These are phyloP conservation scores for Agrochola lota DNA, from an alignment of 2,888 invertebrate species.

Conservation along the genomic window DNA sequence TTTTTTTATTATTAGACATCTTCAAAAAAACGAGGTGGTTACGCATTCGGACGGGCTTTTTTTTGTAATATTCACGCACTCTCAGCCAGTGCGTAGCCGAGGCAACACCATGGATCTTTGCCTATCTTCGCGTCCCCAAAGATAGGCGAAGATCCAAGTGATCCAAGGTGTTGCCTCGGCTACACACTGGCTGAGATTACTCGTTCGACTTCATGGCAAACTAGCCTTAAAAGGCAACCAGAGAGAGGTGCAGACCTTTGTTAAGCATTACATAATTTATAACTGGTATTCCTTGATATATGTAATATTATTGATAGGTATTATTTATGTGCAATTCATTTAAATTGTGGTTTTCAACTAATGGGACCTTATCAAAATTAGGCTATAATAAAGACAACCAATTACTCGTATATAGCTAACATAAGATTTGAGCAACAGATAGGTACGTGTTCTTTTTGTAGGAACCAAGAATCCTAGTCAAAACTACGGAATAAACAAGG, in stretches of 20 bases:
- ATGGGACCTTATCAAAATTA: neutral
- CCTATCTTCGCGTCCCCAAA: too few species aligned
- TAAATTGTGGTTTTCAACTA: neutral
- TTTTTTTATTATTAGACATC: too few species aligned
- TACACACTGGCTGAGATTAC: neutral
- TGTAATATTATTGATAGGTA: neutral
- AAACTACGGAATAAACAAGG: neutral
- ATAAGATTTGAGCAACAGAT: neutral
- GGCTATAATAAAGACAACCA: neutral
- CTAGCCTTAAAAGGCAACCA: slow-evolving; percentile 4
- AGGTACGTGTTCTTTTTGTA: neutral
- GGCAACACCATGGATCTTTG: too few species aligned
- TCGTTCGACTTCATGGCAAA: neutral
- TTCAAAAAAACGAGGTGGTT: too few species aligned
- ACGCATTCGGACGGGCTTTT: neutral
- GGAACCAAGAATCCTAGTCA: neutral
- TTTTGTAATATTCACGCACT: neutral
- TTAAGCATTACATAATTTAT: slow-evolving; percentile 18
- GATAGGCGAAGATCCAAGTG: neutral
- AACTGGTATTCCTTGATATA: neutral
- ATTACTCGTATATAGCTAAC: neutral
- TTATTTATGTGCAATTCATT: neutral
- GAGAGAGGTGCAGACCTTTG: slow-evolving; percentile 13
- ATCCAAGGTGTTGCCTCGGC: neutral
- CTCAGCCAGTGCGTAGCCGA: too few species aligned